phyloP scores from a whole-genome alignment of 1,140 invertebrate genomes.

The Diabrotica undecimpunctata region DNA sequence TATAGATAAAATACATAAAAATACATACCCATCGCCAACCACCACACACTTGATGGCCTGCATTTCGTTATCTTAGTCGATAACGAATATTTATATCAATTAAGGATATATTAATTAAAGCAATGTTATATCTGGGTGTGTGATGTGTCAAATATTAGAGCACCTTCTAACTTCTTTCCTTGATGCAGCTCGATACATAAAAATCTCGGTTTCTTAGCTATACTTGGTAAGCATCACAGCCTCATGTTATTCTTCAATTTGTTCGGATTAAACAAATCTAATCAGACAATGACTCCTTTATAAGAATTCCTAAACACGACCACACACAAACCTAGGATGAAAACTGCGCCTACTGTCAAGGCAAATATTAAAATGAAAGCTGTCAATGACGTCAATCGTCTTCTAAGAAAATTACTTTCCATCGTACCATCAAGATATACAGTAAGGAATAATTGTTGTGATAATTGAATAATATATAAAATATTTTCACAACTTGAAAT shows the following conservation, averaged over 20 bases:
- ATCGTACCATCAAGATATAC: too few relatives aligned
- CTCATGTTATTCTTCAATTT: neutral
- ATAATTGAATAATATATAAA: too few relatives aligned
- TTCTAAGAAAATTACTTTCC: too few relatives aligned
- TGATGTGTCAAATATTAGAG: conserved; percentile 1
- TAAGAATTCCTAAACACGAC: neutral
- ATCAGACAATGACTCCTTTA: neutral
- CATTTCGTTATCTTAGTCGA: conserved; percentile 54
- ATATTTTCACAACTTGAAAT: too few relatives aligned
- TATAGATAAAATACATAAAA: neutral
- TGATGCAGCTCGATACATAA: neutral
- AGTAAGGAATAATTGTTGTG: too few relatives aligned
- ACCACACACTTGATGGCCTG: conserved; percentile 95
- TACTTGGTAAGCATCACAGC: neutral
- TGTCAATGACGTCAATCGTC: too few relatives aligned
- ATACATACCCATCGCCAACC: conserved; percentile 85
- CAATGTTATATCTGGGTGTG: conserved; percentile 2
- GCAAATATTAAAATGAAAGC: too few relatives aligned
- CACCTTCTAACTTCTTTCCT: neutral
- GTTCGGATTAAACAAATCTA: neutral
- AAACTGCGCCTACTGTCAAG: conserved; percentile 1
- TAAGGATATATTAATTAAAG: conserved; percentile 3
- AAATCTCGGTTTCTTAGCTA: neutral
- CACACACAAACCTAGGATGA: neutral
- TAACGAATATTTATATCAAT: conserved; percentile 8